A percentile compares a stretch with the other conserved stretches of the same genome.
These are phyloP conservation scores for Hydrolagus affinis DNA, from an alignment of 2,113 vertebrate species.

Conservation along the genomic window DNA sequence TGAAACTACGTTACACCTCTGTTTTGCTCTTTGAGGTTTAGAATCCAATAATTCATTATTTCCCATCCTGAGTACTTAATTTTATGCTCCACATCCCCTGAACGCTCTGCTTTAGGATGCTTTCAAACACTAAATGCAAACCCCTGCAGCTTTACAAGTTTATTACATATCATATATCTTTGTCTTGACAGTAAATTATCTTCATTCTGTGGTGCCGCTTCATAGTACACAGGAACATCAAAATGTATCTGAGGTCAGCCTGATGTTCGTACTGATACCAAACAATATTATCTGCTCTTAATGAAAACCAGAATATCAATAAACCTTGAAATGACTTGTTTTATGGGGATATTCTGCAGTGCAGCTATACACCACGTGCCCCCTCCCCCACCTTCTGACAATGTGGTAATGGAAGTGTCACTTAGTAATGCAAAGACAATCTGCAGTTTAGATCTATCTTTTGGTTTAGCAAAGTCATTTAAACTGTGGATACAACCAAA, in stretches of 20 bases:
- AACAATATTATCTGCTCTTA: neutral
- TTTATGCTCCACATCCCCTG: neutral
- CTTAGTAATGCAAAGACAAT: neutral
- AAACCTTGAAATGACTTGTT: slow-evolving; percentile 8
- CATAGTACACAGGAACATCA: neutral
- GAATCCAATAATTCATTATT: neutral
- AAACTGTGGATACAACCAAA: neutral
- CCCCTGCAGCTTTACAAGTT: neutral
- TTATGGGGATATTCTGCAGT: neutral
- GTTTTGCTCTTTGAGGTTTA: neutral
- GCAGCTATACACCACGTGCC: neutral
- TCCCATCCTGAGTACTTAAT: neutral
- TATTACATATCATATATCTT: neutral
- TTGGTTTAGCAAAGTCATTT: neutral
- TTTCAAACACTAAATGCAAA: neutral
- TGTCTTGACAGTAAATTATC: neutral
- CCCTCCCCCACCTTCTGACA: neutral
- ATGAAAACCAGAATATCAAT: neutral
- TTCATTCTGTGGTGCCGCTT: neutral
- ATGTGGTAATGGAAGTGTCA: neutral
- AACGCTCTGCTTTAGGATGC: neutral
- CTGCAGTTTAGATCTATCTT: too few relatives aligned
- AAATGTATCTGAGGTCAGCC: neutral
- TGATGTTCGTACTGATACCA: neutral
- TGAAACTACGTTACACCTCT: neutral